Evolutionary conservation across 2,797 vertebrate species (phyloP), one percentile per base, ranked within the genome.

Genomic region (Tapirus indicus): DNA sequence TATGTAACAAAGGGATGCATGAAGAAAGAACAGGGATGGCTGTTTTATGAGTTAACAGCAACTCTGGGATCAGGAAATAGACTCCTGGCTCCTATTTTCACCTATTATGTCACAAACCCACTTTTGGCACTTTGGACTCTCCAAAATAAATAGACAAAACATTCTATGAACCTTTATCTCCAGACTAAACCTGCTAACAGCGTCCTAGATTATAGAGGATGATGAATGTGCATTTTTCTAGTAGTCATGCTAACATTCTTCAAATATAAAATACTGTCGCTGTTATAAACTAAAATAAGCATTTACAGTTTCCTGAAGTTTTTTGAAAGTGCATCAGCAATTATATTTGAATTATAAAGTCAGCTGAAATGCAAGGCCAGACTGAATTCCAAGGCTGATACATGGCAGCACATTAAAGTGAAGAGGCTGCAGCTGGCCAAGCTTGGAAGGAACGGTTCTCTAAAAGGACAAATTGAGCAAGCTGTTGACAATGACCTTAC

Each of bases 311-410:
- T 98, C 97, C 98, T 97, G 95, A 96, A 97, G 90, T 92, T 96
- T 97, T 98, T 85, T 79, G 95, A 97, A 98, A 98, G 98, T 97
- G 94, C 97, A 98, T 98, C 97, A 95, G 98, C 98, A 98, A 98
- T 98, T 99, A 98, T 87, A 98, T 98, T 97, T 98, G 98, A 98
- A 98, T 98, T 98, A 97, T 98, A 98, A 97, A 98, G 97, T 98
- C 98, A 98, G 94, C 91, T 97, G 97, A 98, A 98, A 97, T 92
- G 96, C 92, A 71, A 98, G 97, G 97, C 95, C 97, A 82, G 98
- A 98, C 96, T 77, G 97, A 98, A 95, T 97, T 99, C 98, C 98
- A 98, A 98, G 98, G 98, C 98, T 95, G 97, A 98, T 96, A 91
- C 97, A 95, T 0, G 94, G 96, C 96, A 97, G 97, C 95, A 97